phyloP scores from a whole-genome alignment of 2,797 vertebrate species.

The Peromyscus eremicus region DNA sequence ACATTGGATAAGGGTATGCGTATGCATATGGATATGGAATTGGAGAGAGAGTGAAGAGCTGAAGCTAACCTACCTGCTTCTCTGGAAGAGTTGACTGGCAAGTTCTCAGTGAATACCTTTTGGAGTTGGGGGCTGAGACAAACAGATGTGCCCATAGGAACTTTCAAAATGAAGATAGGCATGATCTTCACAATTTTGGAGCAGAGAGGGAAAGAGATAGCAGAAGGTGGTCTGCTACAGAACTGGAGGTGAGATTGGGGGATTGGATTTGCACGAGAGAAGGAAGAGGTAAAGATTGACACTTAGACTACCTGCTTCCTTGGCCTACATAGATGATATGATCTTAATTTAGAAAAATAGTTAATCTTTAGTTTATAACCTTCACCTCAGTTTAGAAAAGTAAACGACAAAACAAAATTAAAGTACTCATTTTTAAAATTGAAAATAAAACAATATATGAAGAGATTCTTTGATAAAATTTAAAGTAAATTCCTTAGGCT shows the following conservation, averaged over 20 bases:
- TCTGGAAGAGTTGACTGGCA: not conserved
- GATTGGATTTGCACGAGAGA: not conserved
- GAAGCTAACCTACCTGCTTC: no score
- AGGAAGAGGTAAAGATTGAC: not conserved
- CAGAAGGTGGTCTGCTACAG: not conserved
- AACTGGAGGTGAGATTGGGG: not conserved
- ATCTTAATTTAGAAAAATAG: conserved; percentile 7
- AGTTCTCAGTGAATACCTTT: not conserved
- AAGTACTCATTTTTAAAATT: not conserved
- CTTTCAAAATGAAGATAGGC: not conserved
- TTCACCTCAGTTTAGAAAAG: not conserved
- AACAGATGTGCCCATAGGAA: not conserved
- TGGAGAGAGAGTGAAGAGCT: not conserved
- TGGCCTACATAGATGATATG: not conserved
- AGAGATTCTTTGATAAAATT: not conserved
- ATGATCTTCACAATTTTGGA: not conserved
- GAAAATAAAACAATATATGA: not conserved
- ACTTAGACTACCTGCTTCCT: not conserved
- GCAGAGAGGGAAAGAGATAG: not conserved
- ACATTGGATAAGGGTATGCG: not conserved
- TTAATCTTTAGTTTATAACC: not conserved
- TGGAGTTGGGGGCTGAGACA: not conserved
- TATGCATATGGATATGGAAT: not conserved
- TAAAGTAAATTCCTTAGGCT: conserved; percentile 6
- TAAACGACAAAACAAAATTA: not conserved